Percentiles rank a stretch among this genome's conserved stretches.
Conservation (phyloP, 2,113 vertebrate species). For the Donacobius atricapilla region DNA sequence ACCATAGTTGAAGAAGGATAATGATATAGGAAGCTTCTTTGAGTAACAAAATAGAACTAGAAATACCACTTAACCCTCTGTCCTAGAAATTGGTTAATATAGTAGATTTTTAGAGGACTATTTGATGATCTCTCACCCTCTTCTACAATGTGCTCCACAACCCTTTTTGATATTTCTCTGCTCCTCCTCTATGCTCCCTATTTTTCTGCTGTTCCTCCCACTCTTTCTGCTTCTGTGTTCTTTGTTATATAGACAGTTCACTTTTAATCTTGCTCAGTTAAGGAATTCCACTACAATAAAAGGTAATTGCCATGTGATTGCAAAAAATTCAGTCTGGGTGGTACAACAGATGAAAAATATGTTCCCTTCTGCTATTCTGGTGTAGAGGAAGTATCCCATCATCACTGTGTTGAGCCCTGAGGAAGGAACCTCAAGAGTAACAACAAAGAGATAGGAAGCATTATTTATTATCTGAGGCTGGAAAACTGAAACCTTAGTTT, state of each 20-base stretch:
- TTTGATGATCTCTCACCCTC: slow-evolving; percentile 30
- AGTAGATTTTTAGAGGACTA: slow-evolving; percentile 37
- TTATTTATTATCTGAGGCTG: background rate
- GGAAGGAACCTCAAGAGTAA: slow-evolving; percentile 6
- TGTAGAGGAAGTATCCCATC: background rate
- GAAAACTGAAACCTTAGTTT: background rate
- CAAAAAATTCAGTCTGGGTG: background rate
- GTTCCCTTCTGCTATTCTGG: background rate
- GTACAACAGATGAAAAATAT: background rate
- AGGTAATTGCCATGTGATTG: background rate
- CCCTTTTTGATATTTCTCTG: slow-evolving; percentile 13
- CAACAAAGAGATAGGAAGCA: background rate
- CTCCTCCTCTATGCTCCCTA: slow-evolving; percentile 40
- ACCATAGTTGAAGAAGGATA: slow-evolving; percentile 16
- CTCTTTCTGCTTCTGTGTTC: slow-evolving; percentile 20
- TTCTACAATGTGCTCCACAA: slow-evolving; percentile 23
- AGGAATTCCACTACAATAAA: slow-evolving; percentile 7
- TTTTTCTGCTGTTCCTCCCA: slow-evolving; percentile 30
- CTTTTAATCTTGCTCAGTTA: slow-evolving; percentile 55
- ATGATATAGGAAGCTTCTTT: slow-evolving; percentile 48
- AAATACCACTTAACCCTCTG: slow-evolving; percentile 59
- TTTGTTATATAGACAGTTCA: background rate
- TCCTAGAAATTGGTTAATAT: slow-evolving; percentile 53
- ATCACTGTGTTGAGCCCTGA: background rate
- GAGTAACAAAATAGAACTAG: slow-evolving; percentile 41